A percentile compares a stretch with the other conserved stretches of the same genome.
These are phyloP conservation scores for Pseudotriccus pelzelni DNA, from an alignment of 2,797 vertebrate genomes.

Conservation along the genomic window DNA sequence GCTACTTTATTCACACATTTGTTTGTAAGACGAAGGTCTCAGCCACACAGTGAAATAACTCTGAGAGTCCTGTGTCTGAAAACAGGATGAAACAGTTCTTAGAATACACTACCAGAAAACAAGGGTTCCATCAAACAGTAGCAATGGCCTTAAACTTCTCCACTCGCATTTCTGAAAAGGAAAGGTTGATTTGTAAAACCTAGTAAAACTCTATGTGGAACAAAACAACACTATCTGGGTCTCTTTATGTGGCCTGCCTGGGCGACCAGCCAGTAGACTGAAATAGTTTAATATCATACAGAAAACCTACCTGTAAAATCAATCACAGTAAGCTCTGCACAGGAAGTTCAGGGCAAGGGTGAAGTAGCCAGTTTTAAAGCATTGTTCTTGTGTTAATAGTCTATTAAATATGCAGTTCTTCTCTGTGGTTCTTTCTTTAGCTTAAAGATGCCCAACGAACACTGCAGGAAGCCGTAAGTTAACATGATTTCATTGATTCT, in stretches of 20 bases:
- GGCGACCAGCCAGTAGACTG: background rate
- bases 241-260: conserved; percentile 6
- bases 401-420: background rate
- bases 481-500: background rate
- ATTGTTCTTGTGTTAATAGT: background rate
- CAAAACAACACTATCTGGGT: background rate
- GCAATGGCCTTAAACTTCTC: background rate
- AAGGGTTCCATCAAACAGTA: background rate
- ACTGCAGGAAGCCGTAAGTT: background rate
- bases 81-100: background rate
- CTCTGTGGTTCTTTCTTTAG: background rate
- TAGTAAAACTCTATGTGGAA: background rate
- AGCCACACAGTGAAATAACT: background rate
- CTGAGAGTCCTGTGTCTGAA: background rate
- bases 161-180: background rate
- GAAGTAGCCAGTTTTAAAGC: background rate
- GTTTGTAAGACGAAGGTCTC: background rate
- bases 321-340: background rate
- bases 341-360: background rate
- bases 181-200: conserved; percentile 10
- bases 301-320: conserved; percentile 50
- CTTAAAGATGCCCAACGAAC: background rate
- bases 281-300: background rate
- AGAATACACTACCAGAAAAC: background rate
- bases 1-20: background rate